Percentiles rank a stretch among this genome's conserved stretches.
Conservation (phyloP, 2,113 vertebrate species). For the Turnix velox region DNA sequence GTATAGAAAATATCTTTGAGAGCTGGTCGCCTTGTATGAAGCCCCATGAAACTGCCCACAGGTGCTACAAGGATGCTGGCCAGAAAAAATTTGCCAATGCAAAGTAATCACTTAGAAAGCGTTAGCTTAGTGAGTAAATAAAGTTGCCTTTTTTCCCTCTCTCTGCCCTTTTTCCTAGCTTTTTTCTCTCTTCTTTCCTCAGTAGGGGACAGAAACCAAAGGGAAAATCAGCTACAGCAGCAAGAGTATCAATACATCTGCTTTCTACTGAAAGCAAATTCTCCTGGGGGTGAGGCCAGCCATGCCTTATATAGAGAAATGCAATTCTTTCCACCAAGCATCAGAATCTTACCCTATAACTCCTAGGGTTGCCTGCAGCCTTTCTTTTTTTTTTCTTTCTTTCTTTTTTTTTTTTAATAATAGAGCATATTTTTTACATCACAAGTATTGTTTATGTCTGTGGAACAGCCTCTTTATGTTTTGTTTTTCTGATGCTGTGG, state of each 20-base stretch:
- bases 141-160: not conserved
- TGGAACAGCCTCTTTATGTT: not conserved
- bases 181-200: not conserved
- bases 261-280: not conserved
- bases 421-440: not conserved
- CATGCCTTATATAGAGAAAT: not conserved
- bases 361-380: not conserved
- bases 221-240: not conserved
- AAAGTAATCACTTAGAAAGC: not conserved
- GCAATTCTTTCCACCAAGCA: not conserved
- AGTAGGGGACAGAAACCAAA: not conserved
- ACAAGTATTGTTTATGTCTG: not conserved
- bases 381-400: not conserved
- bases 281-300: not conserved
- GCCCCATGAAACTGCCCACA: not conserved
- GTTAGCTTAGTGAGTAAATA: not conserved
- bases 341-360: not conserved
- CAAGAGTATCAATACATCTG: not conserved
- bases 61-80: not conserved
- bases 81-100: rapidly evolving
- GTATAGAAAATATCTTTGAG: not conserved
- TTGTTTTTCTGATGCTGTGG: not conserved
- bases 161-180: not conserved
- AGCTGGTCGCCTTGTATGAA: not conserved
- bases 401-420: not conserved